Evolutionary conservation across 2,113 vertebrate genomes (phyloP).

Genomic region (Cheirogaleus medius): DNA sequence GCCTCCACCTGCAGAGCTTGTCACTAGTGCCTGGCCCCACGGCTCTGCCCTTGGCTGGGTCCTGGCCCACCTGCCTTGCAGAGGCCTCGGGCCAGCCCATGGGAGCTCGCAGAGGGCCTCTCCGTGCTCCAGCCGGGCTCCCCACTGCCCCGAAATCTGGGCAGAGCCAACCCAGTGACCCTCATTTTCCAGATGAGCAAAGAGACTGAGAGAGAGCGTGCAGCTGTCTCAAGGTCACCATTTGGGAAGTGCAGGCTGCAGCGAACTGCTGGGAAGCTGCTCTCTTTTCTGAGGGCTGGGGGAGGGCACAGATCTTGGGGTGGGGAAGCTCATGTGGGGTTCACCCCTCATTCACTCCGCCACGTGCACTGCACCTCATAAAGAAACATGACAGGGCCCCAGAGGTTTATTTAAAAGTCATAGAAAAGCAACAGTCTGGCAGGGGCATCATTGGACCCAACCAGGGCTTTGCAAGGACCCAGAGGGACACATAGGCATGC

Average conservation of each 20-base stretch:
- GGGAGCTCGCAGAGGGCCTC: neutral
- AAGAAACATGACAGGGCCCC: neutral
- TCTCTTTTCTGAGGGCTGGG: neutral
- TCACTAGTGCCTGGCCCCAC: neutral
- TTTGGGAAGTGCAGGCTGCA: neutral
- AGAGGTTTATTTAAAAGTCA: constrained; percentile 45
- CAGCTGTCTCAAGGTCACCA: neutral
- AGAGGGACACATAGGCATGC: neutral
- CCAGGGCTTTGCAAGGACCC: neutral
- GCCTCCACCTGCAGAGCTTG: neutral
- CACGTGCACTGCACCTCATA: too few species aligned
- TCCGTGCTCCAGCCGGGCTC: neutral
- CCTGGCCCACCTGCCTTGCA: neutral
- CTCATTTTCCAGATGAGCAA: neutral
- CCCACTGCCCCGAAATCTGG: neutral
- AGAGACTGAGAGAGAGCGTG: neutral
- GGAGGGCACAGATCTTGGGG: neutral
- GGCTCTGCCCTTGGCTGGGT: neutral
- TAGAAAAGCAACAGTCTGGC: neutral
- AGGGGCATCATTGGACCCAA: accelerated
- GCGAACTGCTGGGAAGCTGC: neutral
- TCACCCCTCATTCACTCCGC: too few species aligned
- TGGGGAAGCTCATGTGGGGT: too few species aligned
- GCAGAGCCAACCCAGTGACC: neutral
- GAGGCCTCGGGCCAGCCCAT: neutral